Evolutionary conservation across 2,797 vertebrate genomes (phyloP).

Genomic region (Sternotherus odoratus): DNA sequence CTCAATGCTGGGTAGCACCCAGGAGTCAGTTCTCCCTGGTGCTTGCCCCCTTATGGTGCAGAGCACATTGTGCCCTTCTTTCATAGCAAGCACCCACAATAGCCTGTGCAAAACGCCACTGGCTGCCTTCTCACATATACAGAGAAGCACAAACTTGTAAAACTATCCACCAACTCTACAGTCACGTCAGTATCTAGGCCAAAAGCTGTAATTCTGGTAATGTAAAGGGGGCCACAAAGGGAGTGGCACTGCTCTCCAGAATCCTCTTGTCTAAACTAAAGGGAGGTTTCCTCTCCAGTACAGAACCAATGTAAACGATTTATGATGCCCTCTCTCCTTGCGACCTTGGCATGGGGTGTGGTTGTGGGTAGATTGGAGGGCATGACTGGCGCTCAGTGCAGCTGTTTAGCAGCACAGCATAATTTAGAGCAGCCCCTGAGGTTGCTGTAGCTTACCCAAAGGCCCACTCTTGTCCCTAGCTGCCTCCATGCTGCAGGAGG

Average conservation of each 20-base stretch:
- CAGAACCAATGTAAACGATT: background rate
- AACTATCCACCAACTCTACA: background rate
- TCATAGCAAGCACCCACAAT: background rate
- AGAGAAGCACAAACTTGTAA: background rate
- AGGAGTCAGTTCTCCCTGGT: background rate
- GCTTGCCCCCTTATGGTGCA: background rate
- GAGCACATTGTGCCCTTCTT: background rate
- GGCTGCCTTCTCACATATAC: background rate
- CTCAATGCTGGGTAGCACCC: too few relatives aligned
- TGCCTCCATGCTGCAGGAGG: background rate
- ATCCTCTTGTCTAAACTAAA: accelerated
- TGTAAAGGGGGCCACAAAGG: background rate
- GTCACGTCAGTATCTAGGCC: background rate
- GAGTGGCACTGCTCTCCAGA: background rate
- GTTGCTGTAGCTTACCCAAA: background rate
- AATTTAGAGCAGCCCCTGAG: background rate
- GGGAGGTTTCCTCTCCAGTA: background rate
- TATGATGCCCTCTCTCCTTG: background rate
- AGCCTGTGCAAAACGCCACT: background rate
- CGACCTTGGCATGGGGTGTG: background rate
- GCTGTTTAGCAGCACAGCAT: background rate
- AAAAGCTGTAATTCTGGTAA: background rate
- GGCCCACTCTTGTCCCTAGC: background rate
- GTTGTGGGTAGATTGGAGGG: background rate
- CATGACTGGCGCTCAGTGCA: background rate